Base-by-base conservation (phyloP, 2,797 vertebrate species). In the Dryobates pubescens region DNA sequence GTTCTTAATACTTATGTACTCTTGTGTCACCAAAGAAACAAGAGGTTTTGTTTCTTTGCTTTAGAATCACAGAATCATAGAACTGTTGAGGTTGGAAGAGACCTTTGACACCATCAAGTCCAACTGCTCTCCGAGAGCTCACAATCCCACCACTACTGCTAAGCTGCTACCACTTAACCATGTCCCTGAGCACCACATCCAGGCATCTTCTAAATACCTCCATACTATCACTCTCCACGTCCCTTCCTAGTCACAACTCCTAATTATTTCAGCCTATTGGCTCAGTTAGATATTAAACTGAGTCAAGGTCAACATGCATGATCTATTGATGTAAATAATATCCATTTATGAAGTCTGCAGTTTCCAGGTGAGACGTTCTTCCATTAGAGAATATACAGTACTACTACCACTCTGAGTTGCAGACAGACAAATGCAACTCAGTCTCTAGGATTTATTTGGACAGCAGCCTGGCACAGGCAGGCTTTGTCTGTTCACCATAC, bases 251-350 rank as follows among this genome's bases (percentile, higher is more conserved):
- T 94, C 58, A 93, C 75, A 92, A 92, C 95, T 97, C 94, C 85
- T 95, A 95, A 91, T 97, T 97, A 96, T 95, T 96, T 96, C 92
- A 94, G 95, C 86, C 92, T 95, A 73, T 88, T 95, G 88, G 96
- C 68, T 94, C 72, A 86, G 83, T 71, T 70, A 68, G 94, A 93
- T 95, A 95, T 57, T 94, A 94, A 93, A 94, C 43, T 82, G 77
- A 88, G 51, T 75, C 20, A 32, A 87, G 87, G 92, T 64, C 90
- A 85, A 85, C 71, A 68, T 5, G 13, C 58, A 68, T 84, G 95
- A 95, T 88, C 92, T 94, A 79, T 84, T 90, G 91, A 92, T 96
- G 96, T 58, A 93, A 96, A 95, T 80, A 87, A 86, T 94, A 94
- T 27, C 2, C 70, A 82, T 78, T 93, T 68, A 88, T 65, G 82